phyloP scores from a whole-genome alignment of 2,797 vertebrate species.

The Coendou prehensilis region DNA sequence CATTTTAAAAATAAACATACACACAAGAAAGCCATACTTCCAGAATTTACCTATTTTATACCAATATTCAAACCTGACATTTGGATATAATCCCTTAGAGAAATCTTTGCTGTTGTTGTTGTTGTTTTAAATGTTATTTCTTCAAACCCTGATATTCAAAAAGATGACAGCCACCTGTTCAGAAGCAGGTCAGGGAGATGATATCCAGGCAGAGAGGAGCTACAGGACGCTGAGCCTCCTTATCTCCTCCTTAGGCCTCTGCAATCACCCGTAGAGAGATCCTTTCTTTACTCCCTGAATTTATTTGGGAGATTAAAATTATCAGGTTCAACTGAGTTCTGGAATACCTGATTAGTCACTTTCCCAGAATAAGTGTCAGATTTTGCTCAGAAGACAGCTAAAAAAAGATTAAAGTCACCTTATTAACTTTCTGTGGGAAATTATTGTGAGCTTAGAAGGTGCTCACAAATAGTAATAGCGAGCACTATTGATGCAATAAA shows the following conservation, averaged over 20 bases:
- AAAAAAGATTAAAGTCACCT: conserved; percentile 32
- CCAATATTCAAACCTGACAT: conserved; percentile 62
- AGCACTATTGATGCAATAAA: conserved; percentile 58
- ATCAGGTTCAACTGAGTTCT: not conserved
- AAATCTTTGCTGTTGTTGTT: conserved; percentile 41
- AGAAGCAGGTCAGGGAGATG: not conserved
- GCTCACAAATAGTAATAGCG: too few relatives aligned
- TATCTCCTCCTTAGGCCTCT: not conserved
- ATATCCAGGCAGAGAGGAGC: not conserved
- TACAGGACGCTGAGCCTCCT: not conserved
- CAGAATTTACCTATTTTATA: conserved; percentile 61
- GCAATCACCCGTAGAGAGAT: not conserved
- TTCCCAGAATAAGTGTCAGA: conserved; percentile 13
- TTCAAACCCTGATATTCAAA: conserved; percentile 52
- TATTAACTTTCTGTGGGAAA: conserved; percentile 28
- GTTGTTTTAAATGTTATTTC: conserved; percentile 56
- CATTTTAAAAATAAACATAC: conserved; percentile 33
- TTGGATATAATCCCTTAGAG: conserved; percentile 60
- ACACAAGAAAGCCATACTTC: not conserved
- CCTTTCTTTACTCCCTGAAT: conserved; percentile 34
- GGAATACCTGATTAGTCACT: not conserved
- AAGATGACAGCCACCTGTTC: conserved; percentile 55
- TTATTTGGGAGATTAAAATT: conserved; percentile 50
- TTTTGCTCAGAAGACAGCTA: conserved; percentile 37
- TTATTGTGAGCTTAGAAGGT: not conserved